Conservation (phyloP, 2,888 invertebrate genomes). For the Vannuccia rotundouncinata region DNA sequence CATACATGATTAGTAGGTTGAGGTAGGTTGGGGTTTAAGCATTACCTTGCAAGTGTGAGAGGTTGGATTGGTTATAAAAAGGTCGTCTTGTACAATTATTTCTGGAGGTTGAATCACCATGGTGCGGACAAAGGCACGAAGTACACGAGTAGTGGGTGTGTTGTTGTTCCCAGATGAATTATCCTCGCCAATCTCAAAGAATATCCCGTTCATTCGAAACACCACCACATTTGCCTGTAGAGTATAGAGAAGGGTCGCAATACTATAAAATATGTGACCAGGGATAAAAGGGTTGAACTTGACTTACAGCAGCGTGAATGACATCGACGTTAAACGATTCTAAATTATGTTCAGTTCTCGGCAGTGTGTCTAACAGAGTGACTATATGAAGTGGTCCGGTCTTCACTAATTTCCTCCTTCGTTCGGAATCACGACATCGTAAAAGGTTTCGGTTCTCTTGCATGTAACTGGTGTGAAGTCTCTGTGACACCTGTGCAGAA, state of each 20-base stretch:
- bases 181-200: neutral
- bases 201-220: neutral
- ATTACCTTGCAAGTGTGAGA: neutral
- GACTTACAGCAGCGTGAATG: slow-evolving; percentile 2
- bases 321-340: slow-evolving; percentile 29
- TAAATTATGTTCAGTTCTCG: slow-evolving; percentile 12
- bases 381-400: slow-evolving; percentile 25
- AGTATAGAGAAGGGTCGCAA: neutral
- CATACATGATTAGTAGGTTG: no score
- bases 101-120: slow-evolving; percentile 5
- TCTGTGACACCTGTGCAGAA: neutral
- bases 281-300: neutral
- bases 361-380: slow-evolving; percentile 8
- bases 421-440: neutral
- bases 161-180: neutral
- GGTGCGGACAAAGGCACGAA: neutral
- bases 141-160: neutral
- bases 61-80: slow-evolving; percentile 1
- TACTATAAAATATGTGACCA: no score
- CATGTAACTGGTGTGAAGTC: neutral
- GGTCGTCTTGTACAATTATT: neutral
- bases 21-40: no score
- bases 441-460: neutral
- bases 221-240: neutral
- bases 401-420: neutral